Evolutionary conservation across 2,113 vertebrate genomes (phyloP).

Genomic region (Catharus minimus): DNA sequence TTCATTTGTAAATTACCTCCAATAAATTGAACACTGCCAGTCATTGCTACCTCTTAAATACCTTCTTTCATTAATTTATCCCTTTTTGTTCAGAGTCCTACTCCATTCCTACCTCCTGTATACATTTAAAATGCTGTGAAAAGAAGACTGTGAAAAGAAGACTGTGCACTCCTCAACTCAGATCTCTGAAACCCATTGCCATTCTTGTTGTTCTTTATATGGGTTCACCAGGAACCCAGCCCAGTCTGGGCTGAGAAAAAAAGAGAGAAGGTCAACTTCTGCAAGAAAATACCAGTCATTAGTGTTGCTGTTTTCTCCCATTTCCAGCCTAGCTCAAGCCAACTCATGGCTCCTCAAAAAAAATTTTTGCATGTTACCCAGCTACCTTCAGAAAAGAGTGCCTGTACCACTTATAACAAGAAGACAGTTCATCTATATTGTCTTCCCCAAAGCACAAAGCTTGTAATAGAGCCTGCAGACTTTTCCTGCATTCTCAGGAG

Average conservation of each 20-base stretch:
- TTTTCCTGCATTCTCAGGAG: background rate
- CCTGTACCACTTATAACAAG: accelerated
- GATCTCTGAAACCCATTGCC: background rate
- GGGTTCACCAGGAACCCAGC: background rate
- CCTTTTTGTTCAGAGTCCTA: background rate
- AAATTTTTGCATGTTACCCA: background rate
- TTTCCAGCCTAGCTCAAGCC: background rate
- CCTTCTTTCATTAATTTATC: background rate
- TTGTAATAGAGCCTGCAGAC: background rate
- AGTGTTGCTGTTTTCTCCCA: background rate
- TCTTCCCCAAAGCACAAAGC: background rate
- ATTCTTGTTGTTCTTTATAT: background rate
- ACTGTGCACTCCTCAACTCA: background rate
- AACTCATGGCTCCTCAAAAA: background rate
- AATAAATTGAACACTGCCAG: background rate
- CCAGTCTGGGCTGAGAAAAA: background rate
- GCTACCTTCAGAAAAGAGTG: background rate
- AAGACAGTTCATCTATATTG: accelerated
- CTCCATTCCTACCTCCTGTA: background rate
- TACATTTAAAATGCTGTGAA: background rate
- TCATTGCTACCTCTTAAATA: background rate
- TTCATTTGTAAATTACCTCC: background rate
- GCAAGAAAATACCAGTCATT: background rate
- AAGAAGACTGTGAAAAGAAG: background rate
- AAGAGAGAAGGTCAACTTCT: background rate